These are phyloP conservation scores for Thymelicus lineola DNA, from an alignment of 2,888 invertebrate genomes.

Conservation along the genomic window DNA sequence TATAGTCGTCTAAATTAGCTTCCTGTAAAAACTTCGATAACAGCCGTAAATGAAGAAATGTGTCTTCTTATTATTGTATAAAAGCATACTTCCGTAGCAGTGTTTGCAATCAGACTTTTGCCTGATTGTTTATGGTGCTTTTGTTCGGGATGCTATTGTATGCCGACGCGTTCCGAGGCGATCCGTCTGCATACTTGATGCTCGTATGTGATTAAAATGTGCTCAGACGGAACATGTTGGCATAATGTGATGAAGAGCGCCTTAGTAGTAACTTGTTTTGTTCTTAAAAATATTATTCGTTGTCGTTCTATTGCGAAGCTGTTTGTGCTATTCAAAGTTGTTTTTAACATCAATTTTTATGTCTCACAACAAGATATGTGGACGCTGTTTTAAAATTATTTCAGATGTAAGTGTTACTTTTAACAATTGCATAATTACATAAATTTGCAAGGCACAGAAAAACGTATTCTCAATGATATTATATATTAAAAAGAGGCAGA, in stretches of 20 bases:
- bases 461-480: no score
- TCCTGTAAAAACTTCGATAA: no score
- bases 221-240: slow-evolving; percentile 21
- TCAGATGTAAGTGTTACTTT: no score
- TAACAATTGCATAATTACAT: no score
- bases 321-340: no score
- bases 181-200: slow-evolving; percentile 14
- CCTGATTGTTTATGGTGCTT: slow-evolving; percentile 32
- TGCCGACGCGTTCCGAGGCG: slow-evolving; percentile 25
- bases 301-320: neutral
- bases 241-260: slow-evolving; percentile 14
- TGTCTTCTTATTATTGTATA: neutral
- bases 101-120: slow-evolving; percentile 10
- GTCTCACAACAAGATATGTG: no score
- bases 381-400: no score
- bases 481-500: no score
- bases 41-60: neutral
- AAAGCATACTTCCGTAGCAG: slow-evolving; percentile 2
- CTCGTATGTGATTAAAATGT: slow-evolving; percentile 32
- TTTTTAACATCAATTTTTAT: no score
- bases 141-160: slow-evolving; percentile 27
- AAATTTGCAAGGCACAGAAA: no score
- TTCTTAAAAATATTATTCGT: neutral
- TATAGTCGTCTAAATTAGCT: no score
- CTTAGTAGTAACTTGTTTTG: neutral